Evolutionary conservation across 2,113 vertebrate genomes (phyloP).

Genomic region (Sterna hirundo): DNA sequence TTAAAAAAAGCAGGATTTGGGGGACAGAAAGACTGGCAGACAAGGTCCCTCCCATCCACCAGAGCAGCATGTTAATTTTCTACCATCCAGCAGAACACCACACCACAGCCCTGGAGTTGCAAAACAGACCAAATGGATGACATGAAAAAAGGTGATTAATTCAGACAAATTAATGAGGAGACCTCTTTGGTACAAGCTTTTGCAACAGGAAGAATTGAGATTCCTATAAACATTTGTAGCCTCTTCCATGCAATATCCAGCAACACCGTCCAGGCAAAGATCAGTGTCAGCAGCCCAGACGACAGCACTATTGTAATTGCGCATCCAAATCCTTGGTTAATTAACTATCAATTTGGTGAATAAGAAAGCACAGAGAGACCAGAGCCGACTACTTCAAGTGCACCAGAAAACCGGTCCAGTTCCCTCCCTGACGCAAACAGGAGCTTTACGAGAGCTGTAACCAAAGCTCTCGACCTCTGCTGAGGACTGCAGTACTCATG

Average conservation of each 20-base stretch:
- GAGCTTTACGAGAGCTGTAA: conserved; percentile 19
- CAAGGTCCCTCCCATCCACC: not conserved
- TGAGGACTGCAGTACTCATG: not conserved
- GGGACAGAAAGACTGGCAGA: not conserved
- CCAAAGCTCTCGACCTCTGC: not conserved
- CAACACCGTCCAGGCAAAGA: not conserved
- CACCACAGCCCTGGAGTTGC: not conserved
- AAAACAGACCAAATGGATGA: not conserved
- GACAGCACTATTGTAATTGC: not conserved
- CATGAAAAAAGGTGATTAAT: not conserved
- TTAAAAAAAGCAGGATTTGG: not conserved
- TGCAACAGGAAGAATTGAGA: not conserved
- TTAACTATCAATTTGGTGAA: not conserved
- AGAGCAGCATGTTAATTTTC: conserved; percentile 28
- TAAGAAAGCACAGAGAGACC: not conserved
- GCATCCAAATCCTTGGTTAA: not conserved
- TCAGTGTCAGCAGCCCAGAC: not conserved
- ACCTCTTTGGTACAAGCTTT: not conserved
- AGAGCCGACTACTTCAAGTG: not conserved
- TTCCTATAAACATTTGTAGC: conserved; percentile 2
- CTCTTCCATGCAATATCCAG: not conserved
- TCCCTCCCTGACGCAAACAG: not conserved
- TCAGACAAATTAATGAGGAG: not conserved
- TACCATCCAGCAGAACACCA: not conserved
- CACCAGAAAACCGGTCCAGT: not conserved